phyloP scores from a whole-genome alignment of 2,888 invertebrate species.

The Geotrupes spiniger region DNA sequence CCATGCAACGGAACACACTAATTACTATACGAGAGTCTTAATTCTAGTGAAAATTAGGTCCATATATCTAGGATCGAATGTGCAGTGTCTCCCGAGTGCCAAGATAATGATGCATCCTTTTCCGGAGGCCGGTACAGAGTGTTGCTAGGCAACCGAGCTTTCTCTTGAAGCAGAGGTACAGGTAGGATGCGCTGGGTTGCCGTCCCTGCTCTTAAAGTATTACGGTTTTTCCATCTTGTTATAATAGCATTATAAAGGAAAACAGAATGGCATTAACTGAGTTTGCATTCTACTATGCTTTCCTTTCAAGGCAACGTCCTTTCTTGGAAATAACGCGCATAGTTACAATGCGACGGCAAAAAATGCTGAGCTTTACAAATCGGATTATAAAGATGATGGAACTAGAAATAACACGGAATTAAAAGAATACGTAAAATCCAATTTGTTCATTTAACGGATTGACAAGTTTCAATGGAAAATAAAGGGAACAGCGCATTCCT shows the following conservation, averaged over 20 bases:
- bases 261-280: conserved; percentile 19
- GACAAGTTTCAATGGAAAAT: no score
- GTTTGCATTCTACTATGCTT: conserved; percentile 19
- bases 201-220: conserved; percentile 30
- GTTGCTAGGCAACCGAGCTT: conserved; percentile 12
- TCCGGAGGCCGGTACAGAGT: background rate
- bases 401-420: background rate
- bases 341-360: background rate
- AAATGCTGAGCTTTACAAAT: no score
- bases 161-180: conserved; percentile 9
- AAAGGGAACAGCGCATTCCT: no score
- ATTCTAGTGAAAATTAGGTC: background rate
- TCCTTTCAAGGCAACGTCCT: conserved; percentile 9
- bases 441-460: background rate
- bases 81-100: conserved; percentile 9
- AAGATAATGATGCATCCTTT: conserved; percentile 10
- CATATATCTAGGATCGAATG: conserved; percentile 9
- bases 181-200: conserved; percentile 16
- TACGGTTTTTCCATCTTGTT: conserved; percentile 34
- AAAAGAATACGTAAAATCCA: background rate
- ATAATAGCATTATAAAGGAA: conserved; percentile 33
- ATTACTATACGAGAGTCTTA: conserved; percentile 4
- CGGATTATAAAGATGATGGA: no score
- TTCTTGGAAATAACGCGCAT: background rate
- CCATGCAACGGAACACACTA: conserved; percentile 6